phyloP scores from a whole-genome alignment of 2,888 invertebrate genomes.

The Cerastis rubricosa region DNA sequence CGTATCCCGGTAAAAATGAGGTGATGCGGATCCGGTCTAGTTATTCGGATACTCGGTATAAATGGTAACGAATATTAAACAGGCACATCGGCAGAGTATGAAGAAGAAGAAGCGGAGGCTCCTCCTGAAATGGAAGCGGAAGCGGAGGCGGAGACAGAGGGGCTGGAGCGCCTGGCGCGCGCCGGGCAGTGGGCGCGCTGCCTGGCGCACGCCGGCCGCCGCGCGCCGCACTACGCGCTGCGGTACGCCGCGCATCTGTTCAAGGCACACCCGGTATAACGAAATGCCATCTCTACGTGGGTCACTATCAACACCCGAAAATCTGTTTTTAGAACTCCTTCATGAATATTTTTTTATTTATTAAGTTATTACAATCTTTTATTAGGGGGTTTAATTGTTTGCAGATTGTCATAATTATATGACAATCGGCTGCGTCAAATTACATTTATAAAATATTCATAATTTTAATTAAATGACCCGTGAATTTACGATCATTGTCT shows the following conservation, averaged over 20 bases:
- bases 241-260: slow-evolving; percentile 84
- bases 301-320: background rate
- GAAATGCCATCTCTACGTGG: background rate
- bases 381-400: background rate
- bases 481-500: background rate
- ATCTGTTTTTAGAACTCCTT: background rate
- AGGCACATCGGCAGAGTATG: slow-evolving; percentile 74
- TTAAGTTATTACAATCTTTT: background rate
- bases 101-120: slow-evolving; percentile 69
- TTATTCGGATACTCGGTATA: background rate
- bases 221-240: slow-evolving; percentile 85
- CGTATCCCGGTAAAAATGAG: background rate
- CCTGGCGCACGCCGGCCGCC: slow-evolving; percentile 82
- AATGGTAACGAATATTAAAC: background rate
- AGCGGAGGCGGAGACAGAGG: slow-evolving; percentile 72
- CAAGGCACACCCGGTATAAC: slow-evolving; percentile 80
- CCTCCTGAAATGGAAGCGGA: slow-evolving; percentile 60
- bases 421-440: background rate
- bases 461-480: background rate
- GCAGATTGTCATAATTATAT: background rate
- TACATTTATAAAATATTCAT: background rate
- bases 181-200: slow-evolving; percentile 88
- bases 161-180: slow-evolving; percentile 84
- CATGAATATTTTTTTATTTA: background rate
- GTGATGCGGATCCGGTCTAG: background rate